phyloP scores from a whole-genome alignment of 2,888 invertebrate species.

The Teleogryllus oceanicus region DNA sequence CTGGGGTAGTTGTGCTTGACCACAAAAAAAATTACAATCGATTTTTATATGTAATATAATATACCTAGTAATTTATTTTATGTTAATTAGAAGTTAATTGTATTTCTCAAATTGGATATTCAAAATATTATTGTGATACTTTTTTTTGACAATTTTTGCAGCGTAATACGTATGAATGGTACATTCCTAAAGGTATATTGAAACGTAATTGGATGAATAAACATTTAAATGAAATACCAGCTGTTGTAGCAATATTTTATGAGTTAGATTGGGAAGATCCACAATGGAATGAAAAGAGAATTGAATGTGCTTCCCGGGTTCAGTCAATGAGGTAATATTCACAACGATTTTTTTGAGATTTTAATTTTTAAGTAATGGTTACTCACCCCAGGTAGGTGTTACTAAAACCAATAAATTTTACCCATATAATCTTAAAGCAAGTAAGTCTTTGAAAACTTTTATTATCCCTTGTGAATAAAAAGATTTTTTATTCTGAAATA shows the following conservation, averaged over 20 bases:
- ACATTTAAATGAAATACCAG: slow-evolving; percentile 83
- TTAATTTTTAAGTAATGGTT: too few species aligned
- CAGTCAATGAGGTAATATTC: slow-evolving; percentile 64
- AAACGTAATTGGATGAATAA: slow-evolving; percentile 95
- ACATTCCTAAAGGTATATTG: slow-evolving; percentile 88
- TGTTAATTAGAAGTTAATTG: too few species aligned
- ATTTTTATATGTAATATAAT: too few species aligned
- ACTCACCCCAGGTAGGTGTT: too few species aligned
- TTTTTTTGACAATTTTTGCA: slow-evolving; percentile 44
- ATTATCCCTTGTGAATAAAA: too few species aligned
- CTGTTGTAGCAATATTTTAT: slow-evolving; percentile 90
- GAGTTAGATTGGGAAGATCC: slow-evolving; percentile 97
- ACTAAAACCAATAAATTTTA: not conserved
- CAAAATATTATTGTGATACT: too few species aligned
- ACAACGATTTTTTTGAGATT: not conserved
- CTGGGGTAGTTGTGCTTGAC: too few species aligned
- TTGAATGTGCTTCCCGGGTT: slow-evolving; percentile 87
- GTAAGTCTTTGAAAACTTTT: too few species aligned
- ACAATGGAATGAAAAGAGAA: slow-evolving; percentile 90
- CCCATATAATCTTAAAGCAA: not conserved
- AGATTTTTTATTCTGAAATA: too few species aligned
- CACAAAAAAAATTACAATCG: too few species aligned
- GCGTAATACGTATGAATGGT: slow-evolving; percentile 90
- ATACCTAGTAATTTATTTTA: too few species aligned
- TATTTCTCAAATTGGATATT: too few species aligned